Conservation (phyloP, 2,797 vertebrate genomes). For the Tiaroga cobitis region DNA sequence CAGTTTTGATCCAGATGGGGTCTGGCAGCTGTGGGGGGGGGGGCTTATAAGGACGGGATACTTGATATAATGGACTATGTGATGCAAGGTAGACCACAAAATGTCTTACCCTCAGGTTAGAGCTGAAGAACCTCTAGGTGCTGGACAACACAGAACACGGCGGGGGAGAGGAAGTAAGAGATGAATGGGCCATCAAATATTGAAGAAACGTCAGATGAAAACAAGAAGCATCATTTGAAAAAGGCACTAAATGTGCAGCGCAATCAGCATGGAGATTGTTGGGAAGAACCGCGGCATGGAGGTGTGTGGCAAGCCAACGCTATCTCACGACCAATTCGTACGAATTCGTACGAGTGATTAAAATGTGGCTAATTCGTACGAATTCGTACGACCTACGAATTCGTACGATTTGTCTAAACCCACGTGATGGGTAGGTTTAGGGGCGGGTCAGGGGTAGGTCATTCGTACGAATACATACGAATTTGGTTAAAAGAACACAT, state of each 20-base stretch:
- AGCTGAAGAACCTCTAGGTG: constrained; percentile 16
- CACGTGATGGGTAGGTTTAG: too few species aligned
- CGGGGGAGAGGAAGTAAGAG: constrained; percentile 17
- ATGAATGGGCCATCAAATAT: constrained; percentile 78
- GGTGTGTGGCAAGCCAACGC: background rate
- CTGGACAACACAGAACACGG: background rate
- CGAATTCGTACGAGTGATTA: too few species aligned
- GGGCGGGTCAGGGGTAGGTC: too few species aligned
- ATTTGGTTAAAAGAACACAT: background rate
- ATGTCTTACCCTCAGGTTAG: constrained; percentile 37
- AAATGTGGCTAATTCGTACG: too few species aligned
- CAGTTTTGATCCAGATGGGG: constrained; percentile 41
- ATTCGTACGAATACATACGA: too few species aligned
- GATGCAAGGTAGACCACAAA: constrained; percentile 31
- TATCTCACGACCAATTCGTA: too few species aligned
- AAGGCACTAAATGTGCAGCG: background rate
- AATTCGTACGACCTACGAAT: too few species aligned
- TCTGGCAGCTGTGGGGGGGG: constrained; percentile 34
- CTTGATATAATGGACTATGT: constrained; percentile 33
- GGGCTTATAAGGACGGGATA: constrained; percentile 12
- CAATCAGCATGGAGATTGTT: constrained; percentile 19
- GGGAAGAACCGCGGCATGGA: background rate
- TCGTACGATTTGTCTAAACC: too few species aligned
- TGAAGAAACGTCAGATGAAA: constrained; percentile 79
- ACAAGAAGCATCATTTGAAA: constrained; percentile 76